phyloP scores from a whole-genome alignment of 2,113 vertebrate genomes.

The Tauraco erythrolophus region DNA sequence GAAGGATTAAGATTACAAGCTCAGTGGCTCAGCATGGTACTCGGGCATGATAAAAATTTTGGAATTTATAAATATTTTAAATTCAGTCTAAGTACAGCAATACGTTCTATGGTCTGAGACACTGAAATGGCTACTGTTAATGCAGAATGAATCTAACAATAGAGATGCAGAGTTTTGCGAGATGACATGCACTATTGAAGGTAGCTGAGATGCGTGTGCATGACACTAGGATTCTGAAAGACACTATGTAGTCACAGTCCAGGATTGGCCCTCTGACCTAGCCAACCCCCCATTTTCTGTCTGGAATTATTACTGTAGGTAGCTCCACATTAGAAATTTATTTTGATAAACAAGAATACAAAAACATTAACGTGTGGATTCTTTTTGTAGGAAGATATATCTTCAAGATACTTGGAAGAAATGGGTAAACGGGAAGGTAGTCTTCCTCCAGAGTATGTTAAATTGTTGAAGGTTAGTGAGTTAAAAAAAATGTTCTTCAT shows the following conservation, averaged over 20 bases:
- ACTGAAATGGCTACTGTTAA: background rate
- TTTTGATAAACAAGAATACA: background rate
- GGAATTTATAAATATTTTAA: background rate
- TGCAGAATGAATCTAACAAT: background rate
- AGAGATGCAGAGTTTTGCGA: background rate
- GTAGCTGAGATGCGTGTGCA: accelerated
- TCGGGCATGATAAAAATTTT: background rate
- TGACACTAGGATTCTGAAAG: background rate
- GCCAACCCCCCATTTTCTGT: background rate
- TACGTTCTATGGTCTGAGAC: background rate
- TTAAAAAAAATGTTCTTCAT: background rate
- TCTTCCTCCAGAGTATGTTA: constrained; percentile 79
- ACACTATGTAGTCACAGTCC: accelerated
- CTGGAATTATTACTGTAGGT: background rate
- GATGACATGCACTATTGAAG: background rate
- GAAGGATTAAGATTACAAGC: background rate
- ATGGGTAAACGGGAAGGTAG: constrained; percentile 77
- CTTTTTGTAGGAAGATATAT: constrained; percentile 73
- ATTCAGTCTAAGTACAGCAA: background rate
- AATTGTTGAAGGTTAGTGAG: constrained; percentile 74
- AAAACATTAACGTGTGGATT: background rate
- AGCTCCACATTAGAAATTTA: background rate
- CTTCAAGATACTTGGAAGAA: constrained; percentile 72
- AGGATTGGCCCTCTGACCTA: background rate
- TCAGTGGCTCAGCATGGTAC: background rate